Evolutionary conservation across 2,113 vertebrate genomes (phyloP).

Genomic region (Brachyhypopomus occidentalis): DNA sequence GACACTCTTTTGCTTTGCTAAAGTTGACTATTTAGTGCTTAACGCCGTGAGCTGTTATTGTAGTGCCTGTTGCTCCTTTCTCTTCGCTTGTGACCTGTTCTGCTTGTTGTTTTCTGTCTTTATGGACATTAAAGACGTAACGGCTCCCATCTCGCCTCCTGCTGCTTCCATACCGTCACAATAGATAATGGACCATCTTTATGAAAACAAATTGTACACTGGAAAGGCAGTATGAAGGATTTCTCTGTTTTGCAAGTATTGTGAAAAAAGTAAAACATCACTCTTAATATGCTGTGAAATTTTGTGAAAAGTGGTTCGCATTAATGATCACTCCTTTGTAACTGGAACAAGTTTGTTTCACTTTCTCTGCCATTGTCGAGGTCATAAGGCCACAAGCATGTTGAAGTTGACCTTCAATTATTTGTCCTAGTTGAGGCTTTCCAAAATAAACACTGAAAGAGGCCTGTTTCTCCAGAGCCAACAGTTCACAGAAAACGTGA

Average conservation of each 20-base stretch:
- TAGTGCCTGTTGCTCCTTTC: too few species aligned
- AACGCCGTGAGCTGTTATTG: too few species aligned
- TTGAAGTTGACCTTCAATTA: conserved; percentile 68
- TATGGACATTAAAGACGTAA: too few species aligned
- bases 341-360: conserved; percentile 74
- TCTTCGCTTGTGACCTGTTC: too few species aligned
- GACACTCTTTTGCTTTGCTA: too few species aligned
- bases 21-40: too few species aligned
- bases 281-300: not conserved
- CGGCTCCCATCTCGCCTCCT: too few species aligned
- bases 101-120: too few species aligned
- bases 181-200: not conserved
- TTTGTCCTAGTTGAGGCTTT: conserved; percentile 72
- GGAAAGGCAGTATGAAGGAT: not conserved
- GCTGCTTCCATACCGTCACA: too few species aligned
- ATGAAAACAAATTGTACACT: not conserved
- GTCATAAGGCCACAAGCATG: conserved; percentile 60
- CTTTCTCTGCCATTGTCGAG: conserved; percentile 62
- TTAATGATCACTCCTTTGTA: conserved; percentile 61
- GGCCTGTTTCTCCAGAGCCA: conserved; percentile 66
- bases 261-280: not conserved
- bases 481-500: conserved; percentile 69
- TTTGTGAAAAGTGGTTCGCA: conserved; percentile 9
- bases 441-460: conserved; percentile 75
- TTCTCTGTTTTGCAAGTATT: not conserved